Evolutionary conservation across 2,797 vertebrate species (phyloP), one percentile per base, ranked within the genome.

Genomic region (Enteromius argenteus): DNA sequence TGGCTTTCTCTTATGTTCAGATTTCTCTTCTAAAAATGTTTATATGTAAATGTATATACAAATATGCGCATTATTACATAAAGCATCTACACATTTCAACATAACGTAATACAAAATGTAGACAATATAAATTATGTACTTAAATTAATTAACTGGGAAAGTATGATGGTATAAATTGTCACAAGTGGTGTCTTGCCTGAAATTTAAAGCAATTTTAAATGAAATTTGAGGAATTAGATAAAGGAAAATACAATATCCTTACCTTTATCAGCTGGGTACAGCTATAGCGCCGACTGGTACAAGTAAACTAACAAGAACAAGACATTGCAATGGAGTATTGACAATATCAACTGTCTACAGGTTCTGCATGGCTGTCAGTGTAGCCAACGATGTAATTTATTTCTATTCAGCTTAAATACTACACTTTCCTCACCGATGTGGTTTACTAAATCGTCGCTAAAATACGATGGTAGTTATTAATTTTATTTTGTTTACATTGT

Each of bases 401-500:
- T 49, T 37, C 14, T 49, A 66, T 4, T 51, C n/a, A 64, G 15
- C 42, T 51, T 27, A 60, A 51, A 64, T 21, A 27, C n/a, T 27
- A 42, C 39, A 19, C 4, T 60, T 49, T 78, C 5, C 15, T 76
- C 35, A n/a, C 15, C 81, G 60, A 19, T 56, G 15, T 83, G 3
- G 27, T 53, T 83, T 46, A 35, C 46, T 39, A 27, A 30, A n/a
- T 84, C 23, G 32, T 30, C 42, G 21, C 13, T 17, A 2, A 86
- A 78, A 51, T 17, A 15, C 56, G 35, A 35, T 32, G 13, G 3
- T 30, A 77, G n/a, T 74, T 69, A 39, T 62, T 71, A 42, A 27
- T 60, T 67, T 72, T 66, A 83, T 60, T 75, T 74, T 49, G 74
- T 86, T 82, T 84, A 76, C 37, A 42, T 44, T 27, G 19, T 62